Base-by-base conservation (phyloP, 2,797 vertebrate genomes). In the Alosa sapidissima region DNA sequence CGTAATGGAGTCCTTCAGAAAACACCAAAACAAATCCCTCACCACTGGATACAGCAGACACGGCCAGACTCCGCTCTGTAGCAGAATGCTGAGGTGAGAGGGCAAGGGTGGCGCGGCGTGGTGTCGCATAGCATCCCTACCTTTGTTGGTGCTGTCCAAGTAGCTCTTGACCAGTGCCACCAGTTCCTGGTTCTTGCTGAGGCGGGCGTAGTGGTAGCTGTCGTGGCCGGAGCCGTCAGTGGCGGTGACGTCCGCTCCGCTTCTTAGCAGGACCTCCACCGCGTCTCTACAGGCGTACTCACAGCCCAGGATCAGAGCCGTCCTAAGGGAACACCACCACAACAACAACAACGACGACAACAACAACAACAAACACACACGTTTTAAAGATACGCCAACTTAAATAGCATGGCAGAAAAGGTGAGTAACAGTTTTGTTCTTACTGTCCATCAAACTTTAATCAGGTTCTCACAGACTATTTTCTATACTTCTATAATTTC, bases 251-350 rank as follows among this genome's bases (percentile, higher is more conserved):
- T 99, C 97, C 0, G 95, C 94, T 0, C 97, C 97, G 0, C 92
- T 96, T 91, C 89, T 97, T 88, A 99, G 91, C 91, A 99, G 84
- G 84, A 99, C 96, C 75, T 99, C 97, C 60, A 99, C 98, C 0
- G 98, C 97, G 2, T 98, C 98, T 93, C 91, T 98, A 93, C 97
- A 99, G 85, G 96, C 96, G 0, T 96, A 97, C 86, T 99, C 98
- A 10, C 98, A 99, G 81, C 98, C 98, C 19, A 99, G 86, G 93
- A 99, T 98, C 52, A 99, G 90, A 11, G 98, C 95, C 0, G 97
- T 99, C 93, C 98, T 99, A 83, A 33, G 10, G 16, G 6, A 33
- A 84, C 52, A 78, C 7, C 19, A 16, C 16, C 14, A 78, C 41
- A 78, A 28, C 28, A 28, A 28, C 28, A 28, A 28, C 28, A 28